Conservation (phyloP, 2,113 vertebrate genomes). For the Rhodinocichla rosea region DNA sequence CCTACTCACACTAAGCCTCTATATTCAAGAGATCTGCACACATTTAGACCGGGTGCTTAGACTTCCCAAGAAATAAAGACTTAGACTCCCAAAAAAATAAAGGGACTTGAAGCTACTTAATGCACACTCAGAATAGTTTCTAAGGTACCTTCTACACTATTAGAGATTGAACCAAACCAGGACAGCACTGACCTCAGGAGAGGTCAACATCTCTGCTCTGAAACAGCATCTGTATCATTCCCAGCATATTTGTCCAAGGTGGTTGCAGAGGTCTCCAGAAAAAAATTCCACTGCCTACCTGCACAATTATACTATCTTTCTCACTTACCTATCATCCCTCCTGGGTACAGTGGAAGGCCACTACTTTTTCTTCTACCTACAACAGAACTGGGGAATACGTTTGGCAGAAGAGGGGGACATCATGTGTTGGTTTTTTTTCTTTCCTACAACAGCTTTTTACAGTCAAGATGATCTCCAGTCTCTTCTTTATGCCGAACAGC, state of each 20-base stretch:
- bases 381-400: background rate
- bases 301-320: background rate
- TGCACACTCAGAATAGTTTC: background rate
- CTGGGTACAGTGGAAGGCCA: background rate
- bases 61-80: background rate
- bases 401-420: background rate
- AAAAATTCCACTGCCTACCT: background rate
- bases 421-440: rapidly evolving
- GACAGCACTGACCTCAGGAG: background rate
- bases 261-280: background rate
- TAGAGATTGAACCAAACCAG: background rate
- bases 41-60: background rate
- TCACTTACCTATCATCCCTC: background rate
- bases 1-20: background rate
- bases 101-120: background rate
- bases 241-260: background rate
- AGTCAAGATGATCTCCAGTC: background rate
- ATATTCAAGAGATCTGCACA: background rate
- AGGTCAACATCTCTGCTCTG: background rate
- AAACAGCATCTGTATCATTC: background rate
- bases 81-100: background rate
- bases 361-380: background rate
- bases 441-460: background rate
- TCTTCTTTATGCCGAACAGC: background rate
- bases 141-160: background rate